Percentiles rank a stretch among this genome's conserved stretches.
Conservation (phyloP, 2,113 vertebrate genomes). For the Tichodroma muraria region DNA sequence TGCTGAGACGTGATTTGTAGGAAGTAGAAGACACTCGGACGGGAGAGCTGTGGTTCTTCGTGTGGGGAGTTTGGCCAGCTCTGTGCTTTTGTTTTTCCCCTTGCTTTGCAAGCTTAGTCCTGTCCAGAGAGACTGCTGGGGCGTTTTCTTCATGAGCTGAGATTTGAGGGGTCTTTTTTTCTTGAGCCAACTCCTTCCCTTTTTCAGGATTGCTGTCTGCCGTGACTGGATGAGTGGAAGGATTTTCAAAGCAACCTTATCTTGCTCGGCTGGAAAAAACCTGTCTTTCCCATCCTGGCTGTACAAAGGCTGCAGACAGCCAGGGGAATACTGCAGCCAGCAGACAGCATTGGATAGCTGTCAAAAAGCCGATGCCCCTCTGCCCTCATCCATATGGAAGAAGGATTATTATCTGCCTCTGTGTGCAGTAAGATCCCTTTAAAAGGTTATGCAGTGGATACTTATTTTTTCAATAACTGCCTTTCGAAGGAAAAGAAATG, state of each 20-base stretch:
- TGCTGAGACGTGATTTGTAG: not conserved
- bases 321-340: not conserved
- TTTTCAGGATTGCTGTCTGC: not conserved
- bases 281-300: not conserved
- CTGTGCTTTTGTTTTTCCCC: not conserved
- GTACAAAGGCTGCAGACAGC: not conserved
- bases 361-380: constrained; percentile 27
- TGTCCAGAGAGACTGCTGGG: not conserved
- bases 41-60: not conserved
- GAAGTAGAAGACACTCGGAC: not conserved
- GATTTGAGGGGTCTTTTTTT: not conserved
- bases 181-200: not conserved
- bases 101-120: not conserved
- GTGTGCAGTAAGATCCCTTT: not conserved
- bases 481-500: not conserved
- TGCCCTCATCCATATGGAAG: constrained; percentile 5
- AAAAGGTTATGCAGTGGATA: not conserved
- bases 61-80: not conserved
- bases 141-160: not conserved
- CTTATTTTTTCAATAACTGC: not conserved
- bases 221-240: not conserved
- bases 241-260: not conserved
- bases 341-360: constrained; percentile 1
- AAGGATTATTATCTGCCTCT: not conserved
- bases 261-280: not conserved